phyloP scores from a whole-genome alignment of 1,140 invertebrate genomes.

The Calliphora vicina region DNA sequence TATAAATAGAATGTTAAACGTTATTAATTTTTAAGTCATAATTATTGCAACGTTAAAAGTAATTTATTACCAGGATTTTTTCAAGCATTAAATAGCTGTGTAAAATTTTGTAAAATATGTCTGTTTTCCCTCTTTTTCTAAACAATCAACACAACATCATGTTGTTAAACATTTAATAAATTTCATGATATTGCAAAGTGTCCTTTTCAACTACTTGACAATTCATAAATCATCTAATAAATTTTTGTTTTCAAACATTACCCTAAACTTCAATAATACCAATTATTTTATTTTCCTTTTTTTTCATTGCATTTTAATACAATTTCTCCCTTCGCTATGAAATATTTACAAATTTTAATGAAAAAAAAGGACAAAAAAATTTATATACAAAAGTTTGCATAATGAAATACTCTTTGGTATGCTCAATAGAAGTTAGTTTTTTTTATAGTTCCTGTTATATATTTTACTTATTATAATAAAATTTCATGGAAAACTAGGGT shows the following conservation, averaged over 20 bases:
- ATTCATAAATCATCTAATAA: conserved; percentile 25
- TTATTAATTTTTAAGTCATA: no score
- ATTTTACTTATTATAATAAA: conserved; percentile 8
- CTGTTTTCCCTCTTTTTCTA: no score
- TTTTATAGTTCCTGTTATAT: not conserved
- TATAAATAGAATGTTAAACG: no score
- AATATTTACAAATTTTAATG: not conserved
- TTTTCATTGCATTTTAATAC: not conserved
- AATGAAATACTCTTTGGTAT: not conserved
- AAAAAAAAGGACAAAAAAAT: conserved; percentile 7
- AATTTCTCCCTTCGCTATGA: not conserved
- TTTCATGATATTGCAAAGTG: not conserved
- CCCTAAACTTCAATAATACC: conserved; percentile 19
- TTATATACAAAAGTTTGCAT: not conserved
- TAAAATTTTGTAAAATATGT: no score
- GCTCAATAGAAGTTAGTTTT: not conserved
- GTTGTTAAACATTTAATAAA: not conserved
- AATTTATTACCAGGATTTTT: no score
- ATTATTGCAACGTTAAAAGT: no score
- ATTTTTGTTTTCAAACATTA: not conserved
- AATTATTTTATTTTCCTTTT: not conserved
- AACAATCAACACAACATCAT: not conserved
- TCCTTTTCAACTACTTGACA: conserved; percentile 20
- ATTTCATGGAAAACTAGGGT: conserved; percentile 29
- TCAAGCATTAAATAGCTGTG: no score